Base-by-base conservation (phyloP, 2,888 invertebrate species). In the Melinopterus prodromus region DNA sequence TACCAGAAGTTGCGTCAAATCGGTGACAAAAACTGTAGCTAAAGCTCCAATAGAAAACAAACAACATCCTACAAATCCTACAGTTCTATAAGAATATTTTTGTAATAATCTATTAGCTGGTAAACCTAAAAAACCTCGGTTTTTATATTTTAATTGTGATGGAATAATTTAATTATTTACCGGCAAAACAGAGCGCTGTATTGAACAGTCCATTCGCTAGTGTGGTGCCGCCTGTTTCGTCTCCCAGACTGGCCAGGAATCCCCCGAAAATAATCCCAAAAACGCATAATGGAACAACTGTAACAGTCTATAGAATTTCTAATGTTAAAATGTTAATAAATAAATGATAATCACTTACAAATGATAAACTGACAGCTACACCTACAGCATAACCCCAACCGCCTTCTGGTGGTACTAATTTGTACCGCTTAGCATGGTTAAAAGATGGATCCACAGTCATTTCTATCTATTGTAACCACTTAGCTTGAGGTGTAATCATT, bases 381-480 rank as follows among this genome's bases (percentile, higher is more conserved):
- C 94, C 93, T 14, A 96, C 92, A 77, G 95, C 89, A 88, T 95
- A 95, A 0, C 96, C 96, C 95, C 95, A 96, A 0, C 96, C 96
- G 5, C 96, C 96, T 79, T 88, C 88, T 0, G 88, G 87, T 69
- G 86, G 82, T 70, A 84, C 78, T n/a, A 86, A 79, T 82, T 86
- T 84, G 74, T 85, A 85, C 35, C 82, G 80, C 53, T 53, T 53
- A 12, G 9, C 53, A 53, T 12, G 7, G 53, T 53, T 53, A 53
- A 9, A 53, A 53, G 53, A 53, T 53, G 53, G 12, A 53, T 53
- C 53, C 9, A 53, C 53, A 12, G 53, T 53, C 53, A 53, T 53
- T 53, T 53, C 53, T 1, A 12, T 3, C 5, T 53, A 53, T 53
- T 9, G 12, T 53, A 9, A 53, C 53, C 12, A 53, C 53, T 53